Evolutionary conservation across 2,113 vertebrate genomes (phyloP), one percentile per base, ranked within the genome.

Genomic region (Coreoperca whiteheadi): DNA sequence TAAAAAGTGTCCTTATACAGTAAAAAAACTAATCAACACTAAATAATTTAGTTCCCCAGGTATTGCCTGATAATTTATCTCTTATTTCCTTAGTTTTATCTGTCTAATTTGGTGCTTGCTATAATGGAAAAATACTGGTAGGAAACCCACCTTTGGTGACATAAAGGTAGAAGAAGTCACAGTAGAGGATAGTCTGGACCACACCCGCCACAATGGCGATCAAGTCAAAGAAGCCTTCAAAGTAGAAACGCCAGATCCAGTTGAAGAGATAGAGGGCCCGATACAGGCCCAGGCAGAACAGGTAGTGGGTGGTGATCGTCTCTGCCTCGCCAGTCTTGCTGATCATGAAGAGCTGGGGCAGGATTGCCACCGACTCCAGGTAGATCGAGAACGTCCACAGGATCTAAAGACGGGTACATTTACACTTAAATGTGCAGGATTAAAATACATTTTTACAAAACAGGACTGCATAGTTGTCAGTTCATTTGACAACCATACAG

Each of bases 131-230:
- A 37, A 59, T 8, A 41, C 2, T 9, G 48, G 18, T 9, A 70
- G 23, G 18, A 70, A 77, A 57, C 96, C 84, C 72, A 99, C 98
- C 98, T 99, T 99, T 99, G 83, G 98, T 99, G 91, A 99, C 96
- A 88, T 99, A 99, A 95, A 99, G 96, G 93, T 99, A 99, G 96
- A 99, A 99, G 96, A 99, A 99, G 96, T 99, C 98, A 89, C 98
- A 99, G 95, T 99, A 99, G 56, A 99, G 97, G 82, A 99, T 95
- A 37, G 98, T 99, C 95, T 99, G 98, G 79, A 99, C 98, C 65
- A 99, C 96, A 0, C 98, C 98, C 6, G 98, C 97, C 86, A 99
- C 98, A 43, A 99, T 97, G 30, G 98, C 98, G 28, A 99, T 99
- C 96, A 99, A 95, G 93, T 99, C 98, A 59, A 99, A 99, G 95